Evolutionary conservation across 2,797 vertebrate genomes (phyloP).

Genomic region (Enteromius treurensis): DNA sequence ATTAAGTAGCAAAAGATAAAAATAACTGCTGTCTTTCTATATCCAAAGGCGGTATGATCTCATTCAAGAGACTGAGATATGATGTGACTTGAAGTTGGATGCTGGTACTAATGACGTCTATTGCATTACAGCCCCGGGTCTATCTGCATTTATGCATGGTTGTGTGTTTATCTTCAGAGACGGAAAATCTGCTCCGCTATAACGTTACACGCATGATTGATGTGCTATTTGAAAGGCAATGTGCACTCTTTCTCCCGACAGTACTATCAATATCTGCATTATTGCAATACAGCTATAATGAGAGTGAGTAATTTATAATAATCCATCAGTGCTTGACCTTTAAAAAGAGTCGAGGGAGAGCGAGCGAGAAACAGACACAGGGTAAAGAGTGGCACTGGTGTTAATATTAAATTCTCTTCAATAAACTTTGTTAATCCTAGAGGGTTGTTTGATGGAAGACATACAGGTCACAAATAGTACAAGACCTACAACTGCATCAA

Average conservation of each 20-base stretch:
- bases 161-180: neutral
- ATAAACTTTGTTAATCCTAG: neutral
- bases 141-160: neutral
- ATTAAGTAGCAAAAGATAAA: neutral
- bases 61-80: conserved; percentile 15
- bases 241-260: neutral
- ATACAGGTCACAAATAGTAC: neutral
- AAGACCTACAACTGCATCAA: neutral
- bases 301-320: conserved; percentile 33
- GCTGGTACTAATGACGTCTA: conserved; percentile 17
- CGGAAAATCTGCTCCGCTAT: neutral
- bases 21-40: neutral
- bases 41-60: neutral
- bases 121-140: neutral
- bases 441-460: neutral
- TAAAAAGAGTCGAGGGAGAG: conserved; percentile 11
- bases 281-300: conserved; percentile 23
- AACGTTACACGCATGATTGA: neutral
- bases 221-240: conserved; percentile 25
- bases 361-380: neutral
- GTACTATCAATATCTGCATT: conserved; percentile 39
- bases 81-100: conserved; percentile 18
- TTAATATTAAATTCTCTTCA: conserved; percentile 25
- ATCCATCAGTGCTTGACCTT: conserved; percentile 49
- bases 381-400: neutral